Evolutionary conservation across 2,888 invertebrate genomes (phyloP), one percentile per base, ranked within the genome.

Genomic region (Alitta virens): DNA sequence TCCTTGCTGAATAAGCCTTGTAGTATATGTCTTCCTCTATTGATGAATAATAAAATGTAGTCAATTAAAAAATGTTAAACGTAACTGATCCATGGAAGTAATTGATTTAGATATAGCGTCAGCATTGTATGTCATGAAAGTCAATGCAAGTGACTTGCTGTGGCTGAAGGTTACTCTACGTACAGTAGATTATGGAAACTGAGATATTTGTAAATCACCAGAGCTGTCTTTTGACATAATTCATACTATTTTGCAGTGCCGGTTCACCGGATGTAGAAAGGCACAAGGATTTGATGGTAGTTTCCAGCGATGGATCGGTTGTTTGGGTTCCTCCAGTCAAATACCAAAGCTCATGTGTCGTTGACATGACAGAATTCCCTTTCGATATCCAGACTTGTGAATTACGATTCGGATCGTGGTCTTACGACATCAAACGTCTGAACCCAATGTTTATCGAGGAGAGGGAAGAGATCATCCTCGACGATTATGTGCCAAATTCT

Each of bases 351-450:
- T 52, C 51, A 7, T 59, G 59, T 40, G 27, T 33, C 16, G 52
- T 59, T 21, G 50, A 59, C 59, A 59, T 59, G 59, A 43, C 51
- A 25, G 59, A 51, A 18, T 59, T 59, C 40, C 59, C 59, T 21
- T 59, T 59, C 21, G 59, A 59, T 40, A 18, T 52, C 7, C 59
- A 59, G 25, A 38, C 46, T 1, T 59, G 59, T 50, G 24, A 14
- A 9, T 25, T 59, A 38, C 51, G 52, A 49, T 59, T 59, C 33
- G 59, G 59, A 1, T 59, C 59, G 1, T 59, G 59, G 59, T 38
- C 52, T 23, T 59, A 59, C 40, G 52, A 59, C 52, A 24, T 43
- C n/a, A 40, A 38, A 14, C 43, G 43, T 14, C 50, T 57, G 1
- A 49, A 57, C 49, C 57, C 43, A 2, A 27, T 57, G 27, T 57